Conservation (phyloP, 2,797 vertebrate genomes). For the Xyrichtys novacula region DNA sequence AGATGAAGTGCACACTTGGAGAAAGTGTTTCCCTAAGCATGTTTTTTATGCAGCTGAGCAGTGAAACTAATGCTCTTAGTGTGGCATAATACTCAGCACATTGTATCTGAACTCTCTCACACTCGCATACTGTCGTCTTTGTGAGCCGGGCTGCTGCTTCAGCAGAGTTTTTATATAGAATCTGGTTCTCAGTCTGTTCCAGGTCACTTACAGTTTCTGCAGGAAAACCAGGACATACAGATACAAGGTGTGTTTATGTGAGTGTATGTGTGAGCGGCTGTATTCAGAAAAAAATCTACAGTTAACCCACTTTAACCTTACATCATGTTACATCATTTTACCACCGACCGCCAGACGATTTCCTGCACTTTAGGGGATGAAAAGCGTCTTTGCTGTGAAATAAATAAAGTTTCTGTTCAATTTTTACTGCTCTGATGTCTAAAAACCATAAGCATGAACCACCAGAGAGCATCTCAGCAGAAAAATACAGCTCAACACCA, state of each 20-base stretch:
- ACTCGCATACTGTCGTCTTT: neutral
- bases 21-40: neutral
- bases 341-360: neutral
- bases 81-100: constrained; percentile 3
- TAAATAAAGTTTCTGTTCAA: neutral
- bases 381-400: neutral
- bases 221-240: constrained; percentile 40
- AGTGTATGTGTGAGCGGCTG: constrained; percentile 3
- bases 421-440: neutral
- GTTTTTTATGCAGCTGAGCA: neutral
- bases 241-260: constrained; percentile 14
- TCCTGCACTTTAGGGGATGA: neutral
- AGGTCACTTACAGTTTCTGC: constrained; percentile 53
- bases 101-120: constrained; percentile 10
- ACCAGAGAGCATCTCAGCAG: neutral
- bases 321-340: constrained; percentile 24
- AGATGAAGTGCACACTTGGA: neutral
- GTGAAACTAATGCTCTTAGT: constrained; percentile 6
- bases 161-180: constrained; percentile 68
- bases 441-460: neutral
- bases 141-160: constrained; percentile 43
- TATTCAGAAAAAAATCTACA: constrained; percentile 12
- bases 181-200: constrained; percentile 52
- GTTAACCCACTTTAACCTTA: constrained; percentile 39
- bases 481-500: neutral